These are phyloP conservation scores for Ciconia maguari DNA, from an alignment of 2,113 vertebrate species.

Conservation along the genomic window DNA sequence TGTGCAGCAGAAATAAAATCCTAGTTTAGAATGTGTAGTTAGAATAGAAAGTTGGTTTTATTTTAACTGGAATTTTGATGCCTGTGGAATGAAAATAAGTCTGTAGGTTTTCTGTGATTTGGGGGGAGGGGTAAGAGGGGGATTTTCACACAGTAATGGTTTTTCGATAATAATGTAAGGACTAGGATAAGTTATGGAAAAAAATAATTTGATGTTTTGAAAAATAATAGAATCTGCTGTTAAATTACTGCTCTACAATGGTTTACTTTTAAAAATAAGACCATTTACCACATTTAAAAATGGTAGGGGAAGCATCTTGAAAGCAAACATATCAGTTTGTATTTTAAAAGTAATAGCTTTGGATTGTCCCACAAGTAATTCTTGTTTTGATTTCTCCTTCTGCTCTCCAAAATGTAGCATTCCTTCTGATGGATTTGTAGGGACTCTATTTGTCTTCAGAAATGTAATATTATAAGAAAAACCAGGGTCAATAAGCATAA, in stretches of 20 bases:
- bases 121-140: not conserved
- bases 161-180: not conserved
- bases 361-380: not conserved
- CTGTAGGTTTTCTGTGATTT: not conserved
- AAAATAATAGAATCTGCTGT: not conserved
- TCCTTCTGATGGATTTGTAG: not conserved
- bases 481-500: not conserved
- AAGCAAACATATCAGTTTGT: not conserved
- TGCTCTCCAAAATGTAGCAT: not conserved
- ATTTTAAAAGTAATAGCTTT: not conserved
- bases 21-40: not conserved
- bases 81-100: not conserved
- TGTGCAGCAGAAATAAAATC: not conserved
- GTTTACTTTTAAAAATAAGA: not conserved
- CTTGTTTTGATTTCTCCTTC: not conserved
- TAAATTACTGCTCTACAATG: not conserved
- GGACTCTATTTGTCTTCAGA: not conserved
- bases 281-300: not conserved
- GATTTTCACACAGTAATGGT: not conserved
- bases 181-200: not conserved
- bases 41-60: not conserved
- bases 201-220: not conserved
- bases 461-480: not conserved
- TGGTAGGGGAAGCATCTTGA: not conserved
- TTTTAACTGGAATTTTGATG: not conserved